phyloP scores from a whole-genome alignment of 2,113 vertebrate genomes.

The Steatornis caripensis region DNA sequence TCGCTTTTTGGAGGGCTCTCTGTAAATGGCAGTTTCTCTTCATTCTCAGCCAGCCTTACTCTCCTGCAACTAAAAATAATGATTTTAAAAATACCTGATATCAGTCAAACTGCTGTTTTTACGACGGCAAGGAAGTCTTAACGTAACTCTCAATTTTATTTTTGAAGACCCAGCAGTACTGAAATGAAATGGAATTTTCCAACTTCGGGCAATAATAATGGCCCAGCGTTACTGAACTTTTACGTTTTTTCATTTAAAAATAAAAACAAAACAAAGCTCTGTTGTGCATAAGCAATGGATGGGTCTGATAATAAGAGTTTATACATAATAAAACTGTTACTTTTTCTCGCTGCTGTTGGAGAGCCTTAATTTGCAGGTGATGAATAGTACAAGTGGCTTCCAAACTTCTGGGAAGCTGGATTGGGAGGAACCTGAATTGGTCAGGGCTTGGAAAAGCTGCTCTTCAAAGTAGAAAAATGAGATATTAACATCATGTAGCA shows the following conservation, averaged over 20 bases:
- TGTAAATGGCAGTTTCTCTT: background rate
- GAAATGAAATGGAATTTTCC: background rate
- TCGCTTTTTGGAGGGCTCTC: background rate
- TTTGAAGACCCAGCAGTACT: background rate
- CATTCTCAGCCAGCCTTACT: background rate
- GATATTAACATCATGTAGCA: too few species aligned
- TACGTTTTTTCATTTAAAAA: background rate
- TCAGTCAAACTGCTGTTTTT: background rate
- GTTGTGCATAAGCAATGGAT: background rate
- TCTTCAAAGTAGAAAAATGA: background rate
- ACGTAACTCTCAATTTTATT: background rate
- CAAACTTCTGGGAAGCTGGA: background rate
- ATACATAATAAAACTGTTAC: background rate
- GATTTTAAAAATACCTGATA: fast-evolving
- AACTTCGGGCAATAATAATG: background rate
- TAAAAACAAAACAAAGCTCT: background rate
- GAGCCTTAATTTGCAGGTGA: background rate
- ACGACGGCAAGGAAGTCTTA: background rate
- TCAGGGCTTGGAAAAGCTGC: background rate
- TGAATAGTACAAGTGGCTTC: background rate
- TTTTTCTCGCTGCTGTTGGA: background rate
- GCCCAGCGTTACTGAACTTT: background rate
- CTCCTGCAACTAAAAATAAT: background rate
- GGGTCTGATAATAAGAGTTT: background rate
- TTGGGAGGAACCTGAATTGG: background rate